Evolutionary conservation across 2,113 vertebrate genomes (phyloP).

Genomic region (Vicugna pacos): DNA sequence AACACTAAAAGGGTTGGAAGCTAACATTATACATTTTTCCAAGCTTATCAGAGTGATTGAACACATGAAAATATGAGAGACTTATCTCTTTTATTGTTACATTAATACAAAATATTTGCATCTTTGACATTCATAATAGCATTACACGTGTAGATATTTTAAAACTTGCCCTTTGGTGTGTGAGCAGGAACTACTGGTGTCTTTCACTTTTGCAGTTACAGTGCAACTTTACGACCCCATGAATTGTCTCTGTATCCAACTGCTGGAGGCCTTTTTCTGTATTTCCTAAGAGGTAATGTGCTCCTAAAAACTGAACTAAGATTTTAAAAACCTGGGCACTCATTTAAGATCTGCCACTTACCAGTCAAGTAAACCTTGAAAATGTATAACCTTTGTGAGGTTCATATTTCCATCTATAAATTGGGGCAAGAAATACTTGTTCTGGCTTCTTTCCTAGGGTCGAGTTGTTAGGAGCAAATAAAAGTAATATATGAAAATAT

Average conservation of each 20-base stretch:
- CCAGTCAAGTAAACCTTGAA: background rate
- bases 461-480: background rate
- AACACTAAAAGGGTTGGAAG: slow-evolving; percentile 33
- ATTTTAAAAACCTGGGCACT: background rate
- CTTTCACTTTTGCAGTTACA: background rate
- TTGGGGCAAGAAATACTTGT: background rate
- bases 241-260: background rate
- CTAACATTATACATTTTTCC: background rate
- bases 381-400: background rate
- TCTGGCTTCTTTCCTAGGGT: background rate
- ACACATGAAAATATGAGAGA: slow-evolving; percentile 24
- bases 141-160: background rate
- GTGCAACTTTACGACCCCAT: background rate
- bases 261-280: background rate
- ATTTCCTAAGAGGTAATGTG: background rate
- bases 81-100: slow-evolving; percentile 61
- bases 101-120: slow-evolving; percentile 17
- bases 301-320: background rate
- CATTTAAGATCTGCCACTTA: slow-evolving; percentile 20
- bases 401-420: background rate
- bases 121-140: background rate
- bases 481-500: background rate
- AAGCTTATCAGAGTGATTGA: background rate
- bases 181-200: background rate
- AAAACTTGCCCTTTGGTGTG: background rate